Evolutionary conservation across 2,113 vertebrate species (phyloP).

Genomic region (Podarcis raffonei): DNA sequence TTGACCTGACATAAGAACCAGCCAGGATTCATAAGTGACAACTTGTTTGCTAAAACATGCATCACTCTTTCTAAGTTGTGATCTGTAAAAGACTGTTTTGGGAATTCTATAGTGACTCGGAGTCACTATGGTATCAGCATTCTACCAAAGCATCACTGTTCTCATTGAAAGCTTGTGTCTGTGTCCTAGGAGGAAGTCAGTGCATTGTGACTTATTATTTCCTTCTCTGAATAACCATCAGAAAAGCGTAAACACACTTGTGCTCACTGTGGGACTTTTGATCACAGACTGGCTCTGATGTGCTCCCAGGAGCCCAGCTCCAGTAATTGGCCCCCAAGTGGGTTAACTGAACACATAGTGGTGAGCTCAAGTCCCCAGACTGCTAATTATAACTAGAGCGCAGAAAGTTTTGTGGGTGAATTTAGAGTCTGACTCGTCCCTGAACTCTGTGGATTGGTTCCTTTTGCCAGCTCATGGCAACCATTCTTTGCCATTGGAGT

Average conservation of each 20-base stretch:
- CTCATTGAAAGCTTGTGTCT: neutral
- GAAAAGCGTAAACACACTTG: neutral
- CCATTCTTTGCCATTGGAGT: neutral
- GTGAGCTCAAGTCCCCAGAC: slow-evolving; percentile 31
- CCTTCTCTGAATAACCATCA: slow-evolving; percentile 1
- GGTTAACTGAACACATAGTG: slow-evolving; percentile 32
- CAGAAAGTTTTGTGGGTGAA: slow-evolving; percentile 33
- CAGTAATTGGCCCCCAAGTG: slow-evolving; percentile 59
- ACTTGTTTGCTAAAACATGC: neutral
- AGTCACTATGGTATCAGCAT: slow-evolving; percentile 39
- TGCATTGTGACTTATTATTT: slow-evolving; percentile 45
- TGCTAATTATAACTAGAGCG: slow-evolving; percentile 8
- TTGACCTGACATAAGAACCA: neutral
- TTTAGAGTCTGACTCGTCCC: neutral
- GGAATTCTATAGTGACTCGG: slow-evolving; percentile 2
- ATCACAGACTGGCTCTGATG: slow-evolving; percentile 25
- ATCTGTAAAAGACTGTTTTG: neutral
- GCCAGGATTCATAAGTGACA: neutral
- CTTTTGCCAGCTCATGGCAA: neutral
- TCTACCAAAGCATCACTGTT: slow-evolving; percentile 21
- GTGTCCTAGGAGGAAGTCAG: neutral
- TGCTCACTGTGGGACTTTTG: slow-evolving; percentile 19
- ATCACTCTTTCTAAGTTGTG: neutral
- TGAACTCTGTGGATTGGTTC: neutral
- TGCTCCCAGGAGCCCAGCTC: slow-evolving; percentile 29